Conservation (phyloP, 2,797 vertebrate species). For the Melanotaenia trifasciata region DNA sequence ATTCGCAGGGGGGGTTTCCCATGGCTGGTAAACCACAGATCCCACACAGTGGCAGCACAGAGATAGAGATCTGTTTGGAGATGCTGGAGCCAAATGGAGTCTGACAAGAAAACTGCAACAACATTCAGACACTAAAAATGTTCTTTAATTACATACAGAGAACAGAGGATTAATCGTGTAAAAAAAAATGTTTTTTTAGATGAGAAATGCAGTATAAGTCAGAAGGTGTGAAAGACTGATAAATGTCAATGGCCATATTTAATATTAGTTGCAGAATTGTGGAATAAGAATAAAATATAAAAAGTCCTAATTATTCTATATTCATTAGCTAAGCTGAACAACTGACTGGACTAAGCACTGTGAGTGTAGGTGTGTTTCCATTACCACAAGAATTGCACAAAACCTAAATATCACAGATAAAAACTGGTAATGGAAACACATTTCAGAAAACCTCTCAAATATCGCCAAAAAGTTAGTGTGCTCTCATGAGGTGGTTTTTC, state of each 20-base stretch:
- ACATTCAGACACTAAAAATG: neutral
- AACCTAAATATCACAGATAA: no score
- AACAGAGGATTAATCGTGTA: neutral
- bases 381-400: no score
- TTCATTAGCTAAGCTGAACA: no score
- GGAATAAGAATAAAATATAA: neutral
- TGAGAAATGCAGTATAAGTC: neutral
- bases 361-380: no score
- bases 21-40: conserved; percentile 22
- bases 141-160: neutral
- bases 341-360: no score
- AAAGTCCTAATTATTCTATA: neutral
- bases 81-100: conserved; percentile 35
- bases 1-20: conserved; percentile 42
- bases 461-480: no score
- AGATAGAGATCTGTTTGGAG: conserved; percentile 60
- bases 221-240: neutral
- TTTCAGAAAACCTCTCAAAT: no score
- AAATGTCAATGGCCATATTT: neutral
- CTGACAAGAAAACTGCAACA: conserved; percentile 46
- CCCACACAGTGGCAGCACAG: conserved; percentile 6
- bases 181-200: no score
- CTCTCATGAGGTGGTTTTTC: no score
- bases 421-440: no score
- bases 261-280: neutral